Evolutionary conservation across 2,888 invertebrate species (phyloP), one percentile per base, ranked within the genome.

Genomic region (Protodeltote pygarga): DNA sequence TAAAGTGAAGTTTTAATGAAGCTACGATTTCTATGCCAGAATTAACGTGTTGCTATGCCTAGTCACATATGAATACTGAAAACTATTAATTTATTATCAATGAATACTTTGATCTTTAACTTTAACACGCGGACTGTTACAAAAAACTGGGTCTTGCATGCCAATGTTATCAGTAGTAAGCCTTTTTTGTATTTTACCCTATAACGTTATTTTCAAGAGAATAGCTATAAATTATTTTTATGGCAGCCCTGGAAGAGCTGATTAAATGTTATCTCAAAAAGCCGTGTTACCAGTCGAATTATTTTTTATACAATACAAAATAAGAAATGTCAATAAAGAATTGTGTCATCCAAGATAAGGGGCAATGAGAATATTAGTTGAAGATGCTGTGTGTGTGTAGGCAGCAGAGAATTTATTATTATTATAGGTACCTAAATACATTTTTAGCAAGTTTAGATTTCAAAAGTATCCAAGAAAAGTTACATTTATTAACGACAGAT

Each of bases 241-340:
- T 45, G 53, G 29, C 50, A 65, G 32, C 58, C 47, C 39, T 46
- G 23, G 13, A n/a, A 29, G 6, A 9, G 20, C 31, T 49, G 45
- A 45, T 31, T 45, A 69, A 67, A 61, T 66, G 41, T 63, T 65
- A 68, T 71, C 62, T 60, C 44, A 66, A 71, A 68, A 74, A 66
- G 39, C 46, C 32, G 60, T 64, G 57, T 62, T 65, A 45, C 65
- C 57, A 66, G 50, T 47, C 58, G 37, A 39, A 65, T 54, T 60
- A 27, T 65, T 67, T 54, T 51, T 71, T 50, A 54, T 31, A 50
- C 40, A 44, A 49, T 40, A 19, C 19, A 10, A 23, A 33, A 19
- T 31, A 49, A 60, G 31, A 42, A 46, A 44, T 45, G 8, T 3
- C 45, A 55, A 42, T 65, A 55, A 60, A 53, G 45, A 68, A 65